Evolutionary conservation across 1,140 invertebrate genomes (phyloP).

Genomic region (Diplogasteroides magnus): DNA sequence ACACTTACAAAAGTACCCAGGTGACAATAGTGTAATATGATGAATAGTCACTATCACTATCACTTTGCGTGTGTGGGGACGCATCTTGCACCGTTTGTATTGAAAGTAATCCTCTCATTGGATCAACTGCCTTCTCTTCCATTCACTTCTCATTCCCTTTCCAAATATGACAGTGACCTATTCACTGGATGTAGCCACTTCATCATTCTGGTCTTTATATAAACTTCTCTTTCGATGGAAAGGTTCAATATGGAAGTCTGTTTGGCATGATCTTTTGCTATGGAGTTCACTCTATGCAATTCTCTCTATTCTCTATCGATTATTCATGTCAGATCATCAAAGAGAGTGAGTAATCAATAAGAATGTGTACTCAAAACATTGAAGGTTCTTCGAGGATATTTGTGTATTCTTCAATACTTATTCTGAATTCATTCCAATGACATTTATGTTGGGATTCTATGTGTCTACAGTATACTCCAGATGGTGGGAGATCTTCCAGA

Average conservation of each 20-base stretch:
- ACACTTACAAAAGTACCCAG: too few relatives aligned
- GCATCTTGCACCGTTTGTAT: background rate
- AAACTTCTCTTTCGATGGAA: conserved; percentile 27
- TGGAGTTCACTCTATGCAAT: conserved; percentile 16
- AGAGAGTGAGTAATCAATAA: conserved; percentile 13
- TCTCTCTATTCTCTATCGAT: conserved; percentile 18
- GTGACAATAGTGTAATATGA: background rate
- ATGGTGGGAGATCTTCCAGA: conserved; percentile 45
- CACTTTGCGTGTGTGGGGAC: background rate
- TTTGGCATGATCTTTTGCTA: conserved; percentile 13
- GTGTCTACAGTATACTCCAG: conserved; percentile 45
- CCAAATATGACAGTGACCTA: conserved; percentile 27
- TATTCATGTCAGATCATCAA: background rate
- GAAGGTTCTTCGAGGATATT: conserved; percentile 26
- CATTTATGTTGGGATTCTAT: conserved; percentile 50
- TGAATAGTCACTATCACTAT: too few relatives aligned
- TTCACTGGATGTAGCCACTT: conserved; percentile 23
- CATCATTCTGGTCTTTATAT: conserved; percentile 22
- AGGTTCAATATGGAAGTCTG: conserved; percentile 28
- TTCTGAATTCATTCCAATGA: conserved; percentile 43
- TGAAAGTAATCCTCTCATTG: background rate
- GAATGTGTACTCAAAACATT: background rate
- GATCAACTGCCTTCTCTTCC: background rate
- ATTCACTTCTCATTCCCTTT: background rate
- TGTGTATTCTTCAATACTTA: conserved; percentile 40